Base-by-base conservation (phyloP, 2,113 vertebrate species). In the Orientallactaga bullata region DNA sequence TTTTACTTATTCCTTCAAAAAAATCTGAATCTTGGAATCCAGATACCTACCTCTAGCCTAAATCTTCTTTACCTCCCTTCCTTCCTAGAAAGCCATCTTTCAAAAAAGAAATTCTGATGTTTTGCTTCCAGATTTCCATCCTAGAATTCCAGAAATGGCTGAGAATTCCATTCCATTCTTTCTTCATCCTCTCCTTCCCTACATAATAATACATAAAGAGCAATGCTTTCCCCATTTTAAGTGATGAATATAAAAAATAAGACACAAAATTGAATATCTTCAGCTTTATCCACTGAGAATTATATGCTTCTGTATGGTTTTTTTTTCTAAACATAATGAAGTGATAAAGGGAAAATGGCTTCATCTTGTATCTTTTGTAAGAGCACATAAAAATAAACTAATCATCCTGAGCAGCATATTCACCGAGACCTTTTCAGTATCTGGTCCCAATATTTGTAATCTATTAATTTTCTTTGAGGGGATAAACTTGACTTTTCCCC, bases 131-230 rank as follows among this genome's bases (percentile, higher is more conserved):
- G n/a, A 5, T 47, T 66, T 39, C 76, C 2, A 23, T 39, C 6
- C 30, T 32, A 90, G 68, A 94, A 66, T 63, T 55, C 16, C 60
- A 79, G 17, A 23, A 30, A 37, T 73, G 32, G 21, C 39, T 47
- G 10, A 73, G 5, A 0, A 7, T 61, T 18, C 5, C 4, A 80
- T 9, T 1, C 2, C 0, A 15, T 4, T 28, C 2, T 16, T 30
- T 68, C 35, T 35, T 60, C 30, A 32, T 37, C 17, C 3, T 9
- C 20, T 20, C 2, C 47, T 3, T 30, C 30, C 2, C 10, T n/a
- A 79, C 3, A 39, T 83, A 51, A 63, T 93, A 71, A 72, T 16
- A 87, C 13, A 95, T 2, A 91, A 5, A 78, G 6, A 78, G 13
- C 37, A 87, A 55, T 8, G 1, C 51, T 47, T 58, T 55, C 51